Evolutionary conservation across 2,888 invertebrate genomes (phyloP).

Genomic region (Acronicta aceris): DNA sequence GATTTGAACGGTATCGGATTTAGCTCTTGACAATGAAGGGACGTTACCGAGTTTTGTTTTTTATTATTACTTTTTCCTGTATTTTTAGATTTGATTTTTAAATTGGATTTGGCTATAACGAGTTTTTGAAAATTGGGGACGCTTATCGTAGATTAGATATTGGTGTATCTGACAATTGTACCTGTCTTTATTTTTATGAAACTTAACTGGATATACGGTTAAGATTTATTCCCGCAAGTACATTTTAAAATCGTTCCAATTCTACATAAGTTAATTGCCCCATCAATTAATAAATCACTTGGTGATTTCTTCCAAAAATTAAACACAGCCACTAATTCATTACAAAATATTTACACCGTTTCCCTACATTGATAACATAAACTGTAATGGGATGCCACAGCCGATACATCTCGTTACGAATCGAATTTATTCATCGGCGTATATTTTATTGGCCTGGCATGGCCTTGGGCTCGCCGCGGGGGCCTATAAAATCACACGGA

Average conservation of each 20-base stretch:
- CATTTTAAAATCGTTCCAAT: slow-evolving; percentile 12
- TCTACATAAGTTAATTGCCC: slow-evolving; percentile 17
- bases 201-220: not conserved
- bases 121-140: slow-evolving; percentile 24
- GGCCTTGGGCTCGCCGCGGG: slow-evolving; percentile 78
- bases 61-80: slow-evolving; percentile 43
- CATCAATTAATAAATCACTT: slow-evolving; percentile 34
- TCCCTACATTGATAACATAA: slow-evolving; percentile 65
- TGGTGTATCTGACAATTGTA: slow-evolving; percentile 4
- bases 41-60: slow-evolving; percentile 45
- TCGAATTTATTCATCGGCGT: slow-evolving; percentile 85
- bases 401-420: slow-evolving; percentile 85
- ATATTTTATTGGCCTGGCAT: slow-evolving; percentile 85
- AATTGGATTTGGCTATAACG: slow-evolving; percentile 32
- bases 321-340: slow-evolving; percentile 40
- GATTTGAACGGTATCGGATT: slow-evolving; percentile 79
- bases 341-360: slow-evolving; percentile 66
- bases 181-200: slow-evolving; percentile 11
- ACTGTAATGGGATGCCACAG: slow-evolving; percentile 74
- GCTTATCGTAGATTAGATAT: slow-evolving; percentile 3
- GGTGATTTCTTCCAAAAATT: slow-evolving; percentile 18
- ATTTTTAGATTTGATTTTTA: slow-evolving; percentile 44
- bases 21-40: slow-evolving; percentile 65
- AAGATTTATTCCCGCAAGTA: not conserved
- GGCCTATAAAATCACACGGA: slow-evolving; percentile 88